phyloP scores from a whole-genome alignment of 2,888 invertebrate species.

The Torymus aiolomorphi region DNA sequence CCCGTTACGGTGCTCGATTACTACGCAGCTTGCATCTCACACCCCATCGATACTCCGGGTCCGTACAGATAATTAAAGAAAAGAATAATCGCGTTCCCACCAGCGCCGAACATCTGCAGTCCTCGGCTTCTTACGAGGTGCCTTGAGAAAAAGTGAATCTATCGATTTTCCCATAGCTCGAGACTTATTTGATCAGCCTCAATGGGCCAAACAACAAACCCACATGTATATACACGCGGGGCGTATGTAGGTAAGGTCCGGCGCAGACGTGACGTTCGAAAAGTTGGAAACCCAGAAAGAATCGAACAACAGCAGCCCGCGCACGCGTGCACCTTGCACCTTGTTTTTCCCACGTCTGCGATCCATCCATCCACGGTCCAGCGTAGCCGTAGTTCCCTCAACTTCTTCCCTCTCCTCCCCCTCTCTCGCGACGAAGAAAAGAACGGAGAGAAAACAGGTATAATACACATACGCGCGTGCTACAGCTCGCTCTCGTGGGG shows the following conservation, averaged over 20 bases:
- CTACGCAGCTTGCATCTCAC: too few species aligned
- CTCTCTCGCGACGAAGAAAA: neutral
- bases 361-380: too few species aligned
- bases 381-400: neutral
- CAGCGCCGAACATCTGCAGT: neutral
- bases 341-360: conserved; percentile 60
- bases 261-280: conserved; percentile 1
- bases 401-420: neutral
- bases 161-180: conserved; percentile 33
- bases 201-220: neutral
- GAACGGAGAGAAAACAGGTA: neutral
- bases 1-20: too few species aligned
- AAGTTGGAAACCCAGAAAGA: neutral
- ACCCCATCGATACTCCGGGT: too few species aligned
- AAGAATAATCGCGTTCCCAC: conserved; percentile 25
- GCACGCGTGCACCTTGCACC: conserved; percentile 56
- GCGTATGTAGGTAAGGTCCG: neutral
- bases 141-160: conserved; percentile 1
- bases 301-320: neutral
- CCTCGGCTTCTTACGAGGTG: too few species aligned
- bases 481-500: neutral
- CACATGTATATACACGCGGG: neutral
- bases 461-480: too few species aligned
- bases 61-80: conserved; percentile 7
- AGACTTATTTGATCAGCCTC: conserved; percentile 10